These are phyloP conservation scores for Euschistus heros DNA, from an alignment of 1,140 invertebrate species.

Conservation along the genomic window DNA sequence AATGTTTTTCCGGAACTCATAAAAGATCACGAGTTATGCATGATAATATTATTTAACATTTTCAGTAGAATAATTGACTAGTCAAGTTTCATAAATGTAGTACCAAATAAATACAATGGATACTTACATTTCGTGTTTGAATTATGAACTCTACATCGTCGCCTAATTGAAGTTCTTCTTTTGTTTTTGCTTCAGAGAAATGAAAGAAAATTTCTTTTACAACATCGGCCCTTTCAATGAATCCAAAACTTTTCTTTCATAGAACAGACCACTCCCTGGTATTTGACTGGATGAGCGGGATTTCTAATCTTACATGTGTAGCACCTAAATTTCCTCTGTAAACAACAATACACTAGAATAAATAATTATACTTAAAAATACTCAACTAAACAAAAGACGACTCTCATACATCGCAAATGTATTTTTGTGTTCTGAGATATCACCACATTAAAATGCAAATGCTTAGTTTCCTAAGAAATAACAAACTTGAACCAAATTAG, in stretches of 20 bases:
- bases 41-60: too few relatives aligned
- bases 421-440: too few relatives aligned
- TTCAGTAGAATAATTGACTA: too few relatives aligned
- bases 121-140: slow-evolving; percentile 83
- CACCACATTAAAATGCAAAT: too few relatives aligned
- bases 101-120: too few relatives aligned
- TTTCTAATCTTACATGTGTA: slow-evolving; percentile 81
- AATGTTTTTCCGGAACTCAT: too few relatives aligned
- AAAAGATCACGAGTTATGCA: too few relatives aligned
- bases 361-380: slow-evolving; percentile 7
- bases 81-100: too few relatives aligned
- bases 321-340: slow-evolving; percentile 81
- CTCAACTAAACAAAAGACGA: too few relatives aligned
- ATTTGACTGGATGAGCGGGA: slow-evolving; percentile 75
- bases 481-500: too few relatives aligned
- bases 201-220: slow-evolving; percentile 96
- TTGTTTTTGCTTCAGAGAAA: slow-evolving; percentile 70
- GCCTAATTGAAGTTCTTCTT: slow-evolving; percentile 66
- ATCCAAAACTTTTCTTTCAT: slow-evolving; percentile 95
- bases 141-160: slow-evolving; percentile 96
- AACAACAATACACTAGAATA: background rate
- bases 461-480: too few relatives aligned
- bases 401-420: too few relatives aligned
- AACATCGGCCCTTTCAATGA: slow-evolving; percentile 92
- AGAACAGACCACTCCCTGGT: slow-evolving; percentile 89